Percentiles rank a stretch among this genome's conserved stretches.
Evolutionary conservation across 2,888 invertebrate species (phyloP).

Genomic region (Drosophila austrosaltans): DNA sequence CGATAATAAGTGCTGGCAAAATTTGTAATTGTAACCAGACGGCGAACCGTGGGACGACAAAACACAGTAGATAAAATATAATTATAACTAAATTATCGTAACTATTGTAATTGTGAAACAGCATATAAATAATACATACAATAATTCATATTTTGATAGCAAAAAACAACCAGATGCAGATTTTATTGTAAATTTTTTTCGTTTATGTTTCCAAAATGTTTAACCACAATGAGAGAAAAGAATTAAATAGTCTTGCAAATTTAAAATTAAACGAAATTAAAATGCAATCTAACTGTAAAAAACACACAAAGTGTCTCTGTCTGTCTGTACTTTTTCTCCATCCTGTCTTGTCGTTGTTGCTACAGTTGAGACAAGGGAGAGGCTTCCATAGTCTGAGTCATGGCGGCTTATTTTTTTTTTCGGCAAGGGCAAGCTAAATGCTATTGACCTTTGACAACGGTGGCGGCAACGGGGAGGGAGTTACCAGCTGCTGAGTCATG

Average conservation of each 20-base stretch:
- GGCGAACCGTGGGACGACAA: conserved; percentile 28
- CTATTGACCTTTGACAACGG: conserved; percentile 69
- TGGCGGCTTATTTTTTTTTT: conserved; percentile 27
- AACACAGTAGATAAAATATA: conserved; percentile 56
- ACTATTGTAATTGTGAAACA: conserved; percentile 59
- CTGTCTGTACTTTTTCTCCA: conserved; percentile 27
- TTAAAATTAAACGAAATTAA: conserved; percentile 11
- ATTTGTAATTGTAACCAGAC: conserved; percentile 50
- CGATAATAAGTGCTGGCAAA: conserved; percentile 32
- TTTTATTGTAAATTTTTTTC: conserved; percentile 59
- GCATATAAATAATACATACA: conserved; percentile 47
- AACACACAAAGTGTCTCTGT: neutral
- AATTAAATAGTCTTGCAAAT: conserved; percentile 27
- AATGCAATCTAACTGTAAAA: conserved; percentile 44
- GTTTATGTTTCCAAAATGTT: conserved; percentile 47
- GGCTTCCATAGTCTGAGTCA: conserved; percentile 39
- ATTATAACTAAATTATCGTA: conserved; percentile 52
- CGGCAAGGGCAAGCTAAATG: conserved; percentile 49
- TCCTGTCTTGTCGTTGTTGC: neutral
- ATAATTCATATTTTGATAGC: conserved; percentile 67
- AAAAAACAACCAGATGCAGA: conserved; percentile 27
- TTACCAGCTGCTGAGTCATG: conserved; percentile 43
- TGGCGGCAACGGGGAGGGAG: conserved; percentile 3
- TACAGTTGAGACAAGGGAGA: conserved; percentile 5
- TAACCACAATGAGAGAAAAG: conserved; percentile 33